Conservation (phyloP, 2,113 vertebrate species). For the Hemiscyllium ocellatum region DNA sequence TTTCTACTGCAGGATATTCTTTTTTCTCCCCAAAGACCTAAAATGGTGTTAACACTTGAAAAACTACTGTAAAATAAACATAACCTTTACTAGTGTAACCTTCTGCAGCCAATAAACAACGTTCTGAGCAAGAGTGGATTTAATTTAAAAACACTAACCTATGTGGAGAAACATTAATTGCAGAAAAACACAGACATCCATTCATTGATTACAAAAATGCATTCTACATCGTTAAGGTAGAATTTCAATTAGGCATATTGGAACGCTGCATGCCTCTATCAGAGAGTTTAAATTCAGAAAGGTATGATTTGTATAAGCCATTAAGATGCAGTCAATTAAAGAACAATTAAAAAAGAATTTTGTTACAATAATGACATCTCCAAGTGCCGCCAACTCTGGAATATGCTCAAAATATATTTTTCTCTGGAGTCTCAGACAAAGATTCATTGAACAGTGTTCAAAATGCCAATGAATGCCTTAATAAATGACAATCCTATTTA, state of each 20-base stretch:
- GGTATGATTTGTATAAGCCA: neutral
- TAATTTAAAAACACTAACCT: neutral
- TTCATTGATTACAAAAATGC: neutral
- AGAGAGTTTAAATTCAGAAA: neutral
- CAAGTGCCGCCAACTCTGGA: neutral
- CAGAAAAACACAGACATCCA: neutral
- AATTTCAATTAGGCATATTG: conserved; percentile 9
- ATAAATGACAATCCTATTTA: neutral
- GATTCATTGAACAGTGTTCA: neutral
- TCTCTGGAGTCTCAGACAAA: neutral
- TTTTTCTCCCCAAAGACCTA: neutral
- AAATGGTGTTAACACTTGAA: neutral
- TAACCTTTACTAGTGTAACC: neutral
- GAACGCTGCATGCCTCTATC: neutral
- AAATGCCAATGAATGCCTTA: neutral
- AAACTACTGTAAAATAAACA: neutral
- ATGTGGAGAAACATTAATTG: neutral
- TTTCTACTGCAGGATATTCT: neutral
- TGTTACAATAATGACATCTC: neutral
- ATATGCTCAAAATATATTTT: neutral
- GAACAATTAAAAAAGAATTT: neutral
- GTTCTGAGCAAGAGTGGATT: neutral
- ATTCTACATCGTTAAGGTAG: neutral
- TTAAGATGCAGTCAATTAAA: neutral
- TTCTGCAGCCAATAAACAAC: neutral